These are phyloP conservation scores for Acrobasis suavella DNA, from an alignment of 2,888 invertebrate genomes.

Conservation along the genomic window DNA sequence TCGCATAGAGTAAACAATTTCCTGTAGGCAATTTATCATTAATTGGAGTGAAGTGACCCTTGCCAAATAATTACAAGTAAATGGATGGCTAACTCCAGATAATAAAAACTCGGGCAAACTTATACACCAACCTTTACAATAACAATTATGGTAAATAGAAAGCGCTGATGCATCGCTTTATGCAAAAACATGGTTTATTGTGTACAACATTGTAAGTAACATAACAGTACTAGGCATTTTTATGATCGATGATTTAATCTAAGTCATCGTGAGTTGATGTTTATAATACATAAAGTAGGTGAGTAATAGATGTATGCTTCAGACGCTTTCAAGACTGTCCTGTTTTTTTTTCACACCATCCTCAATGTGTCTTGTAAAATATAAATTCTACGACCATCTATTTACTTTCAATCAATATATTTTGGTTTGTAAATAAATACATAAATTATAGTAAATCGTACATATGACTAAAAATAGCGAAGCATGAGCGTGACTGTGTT, in stretches of 20 bases:
- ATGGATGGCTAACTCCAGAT: background rate
- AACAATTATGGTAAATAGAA: conserved; percentile 10
- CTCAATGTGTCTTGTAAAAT: background rate
- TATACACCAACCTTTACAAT: background rate
- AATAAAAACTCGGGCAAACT: conserved; percentile 2
- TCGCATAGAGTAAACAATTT: too few relatives aligned
- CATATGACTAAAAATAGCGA: too few relatives aligned
- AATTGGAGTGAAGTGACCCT: background rate
- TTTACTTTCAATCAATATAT: too few relatives aligned
- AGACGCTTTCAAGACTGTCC: conserved; percentile 7
- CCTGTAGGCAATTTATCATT: background rate
- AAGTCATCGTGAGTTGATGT: conserved; percentile 19
- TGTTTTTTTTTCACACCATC: conserved; percentile 3
- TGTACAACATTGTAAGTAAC: conserved; percentile 7
- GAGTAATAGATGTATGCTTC: background rate
- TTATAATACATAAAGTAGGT: conserved; percentile 8
- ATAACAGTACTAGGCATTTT: conserved; percentile 23
- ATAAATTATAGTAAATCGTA: too few relatives aligned
- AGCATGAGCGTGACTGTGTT: too few relatives aligned
- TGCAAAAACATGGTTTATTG: conserved; percentile 20
- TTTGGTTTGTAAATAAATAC: too few relatives aligned
- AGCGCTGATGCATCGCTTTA: conserved; percentile 19
- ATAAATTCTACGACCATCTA: too few relatives aligned
- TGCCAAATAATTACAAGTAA: background rate
- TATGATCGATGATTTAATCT: conserved; percentile 23